Evolutionary conservation across 2,113 vertebrate species (phyloP), one percentile per base, ranked within the genome.

Genomic region (Corynorhinus townsendii): DNA sequence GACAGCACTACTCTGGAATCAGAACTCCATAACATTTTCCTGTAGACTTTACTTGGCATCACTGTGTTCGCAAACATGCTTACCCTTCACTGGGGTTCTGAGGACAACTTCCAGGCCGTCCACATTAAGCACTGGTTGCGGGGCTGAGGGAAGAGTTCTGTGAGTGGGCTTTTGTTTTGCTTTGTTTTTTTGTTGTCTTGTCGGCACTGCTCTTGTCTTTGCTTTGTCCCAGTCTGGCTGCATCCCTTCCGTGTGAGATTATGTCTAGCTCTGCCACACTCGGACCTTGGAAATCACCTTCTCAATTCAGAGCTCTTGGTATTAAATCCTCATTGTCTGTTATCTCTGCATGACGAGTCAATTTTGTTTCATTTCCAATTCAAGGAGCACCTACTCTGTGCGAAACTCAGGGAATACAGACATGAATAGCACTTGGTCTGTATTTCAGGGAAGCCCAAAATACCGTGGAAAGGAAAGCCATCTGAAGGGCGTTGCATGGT

Each of bases 151-250:
- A 77, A 62, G 68, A 26, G 11, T 52, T 79, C 54, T 59, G 6
- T 54, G 26, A 43, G 47, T 33, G 11, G 43, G n/a, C 24, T 26
- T 66, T 59, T 3, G 43, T 52, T 56, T 54, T 77, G 35, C 26
- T 81, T 40, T 59, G n/a, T 28, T 56, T 4, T 4, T 38, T 56
- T 33, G n/a, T 33, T 87, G 59, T 52, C 88, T 79, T 3, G 0
- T 91, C 79, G 83, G 68, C 8, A n/a, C 38, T 79, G 64, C 45
- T 95, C 73, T 84, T 89, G 89, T 43, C 93, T 96, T 95, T 96
- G 85, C 84, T 96, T 86, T 95, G 89, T 85, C 76, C 92, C 88
- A 82, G 92, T 96, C 95, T 93, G 95, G 43, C 86, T 35, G 89
- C 66, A 62, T 38, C 49, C 52, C 73, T 95, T 83, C 64, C 1